Evolutionary conservation across 2,888 invertebrate genomes (phyloP).

Genomic region (Drosophila histrio): DNA sequence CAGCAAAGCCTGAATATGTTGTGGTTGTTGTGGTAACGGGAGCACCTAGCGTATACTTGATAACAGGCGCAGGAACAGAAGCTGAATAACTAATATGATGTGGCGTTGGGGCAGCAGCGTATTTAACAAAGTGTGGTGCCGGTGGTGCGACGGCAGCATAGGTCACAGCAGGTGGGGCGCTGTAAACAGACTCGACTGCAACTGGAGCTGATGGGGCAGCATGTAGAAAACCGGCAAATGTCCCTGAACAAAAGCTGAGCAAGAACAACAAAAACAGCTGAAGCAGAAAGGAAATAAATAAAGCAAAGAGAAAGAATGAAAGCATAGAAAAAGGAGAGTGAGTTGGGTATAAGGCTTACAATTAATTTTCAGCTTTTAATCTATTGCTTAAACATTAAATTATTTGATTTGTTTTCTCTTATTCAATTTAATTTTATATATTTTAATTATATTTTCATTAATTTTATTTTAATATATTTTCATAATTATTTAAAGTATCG

Average conservation of each 20-base stretch:
- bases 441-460: too few species aligned
- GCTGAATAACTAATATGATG: slow-evolving; percentile 34
- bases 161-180: slow-evolving; percentile 26
- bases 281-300: background rate
- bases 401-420: too few species aligned
- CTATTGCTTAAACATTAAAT: too few species aligned
- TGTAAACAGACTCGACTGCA: slow-evolving; percentile 46
- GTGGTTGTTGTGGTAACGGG: slow-evolving; percentile 70
- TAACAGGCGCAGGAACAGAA: slow-evolving; percentile 41
- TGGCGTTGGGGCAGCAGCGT: slow-evolving; percentile 23
- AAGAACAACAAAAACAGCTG: slow-evolving; percentile 30
- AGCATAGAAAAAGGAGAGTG: background rate
- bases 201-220: slow-evolving; percentile 45
- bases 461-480: too few species aligned
- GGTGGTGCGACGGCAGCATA: slow-evolving; percentile 30
- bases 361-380: too few species aligned
- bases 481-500: too few species aligned
- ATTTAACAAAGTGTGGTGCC: slow-evolving; percentile 37
- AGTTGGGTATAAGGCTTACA: background rate
- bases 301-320: background rate
- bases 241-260: background rate
- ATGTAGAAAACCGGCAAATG: slow-evolving; percentile 23
- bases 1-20: slow-evolving; percentile 63
- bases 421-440: too few species aligned
- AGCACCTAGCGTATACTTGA: slow-evolving; percentile 61